Percentiles rank a stretch among this genome's conserved stretches.
These are phyloP conservation scores for Chelonus formosanus DNA, from an alignment of 2,888 invertebrate species.

Conservation along the genomic window DNA sequence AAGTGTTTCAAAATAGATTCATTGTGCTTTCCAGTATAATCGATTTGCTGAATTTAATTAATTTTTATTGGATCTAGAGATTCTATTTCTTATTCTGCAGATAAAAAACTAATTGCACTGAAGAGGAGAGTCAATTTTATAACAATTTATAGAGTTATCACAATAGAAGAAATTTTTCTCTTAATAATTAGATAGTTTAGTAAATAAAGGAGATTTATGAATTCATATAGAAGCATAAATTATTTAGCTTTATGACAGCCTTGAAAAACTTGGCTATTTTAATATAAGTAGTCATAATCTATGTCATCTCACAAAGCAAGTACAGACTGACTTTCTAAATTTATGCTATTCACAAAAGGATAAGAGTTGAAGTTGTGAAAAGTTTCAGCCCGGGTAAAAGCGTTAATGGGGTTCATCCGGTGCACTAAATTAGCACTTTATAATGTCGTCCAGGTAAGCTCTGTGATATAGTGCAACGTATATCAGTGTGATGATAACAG, in stretches of 20 bases:
- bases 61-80: no score
- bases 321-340: slow-evolving; percentile 14
- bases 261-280: background rate
- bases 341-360: slow-evolving; percentile 23
- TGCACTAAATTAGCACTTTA: slow-evolving; percentile 37
- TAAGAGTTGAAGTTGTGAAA: slow-evolving; percentile 26
- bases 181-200: no score
- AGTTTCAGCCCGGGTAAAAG: slow-evolving; percentile 34
- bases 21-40: no score
- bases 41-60: no score
- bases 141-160: no score
- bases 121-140: no score
- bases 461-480: slow-evolving; percentile 27
- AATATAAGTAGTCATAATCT: slow-evolving; percentile 7
- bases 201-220: no score
- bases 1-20: no score
- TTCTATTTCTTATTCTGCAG: no score
- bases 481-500: slow-evolving; percentile 20
- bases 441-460: slow-evolving; percentile 34
- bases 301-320: slow-evolving; percentile 5
- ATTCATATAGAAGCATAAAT: no score
- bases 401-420: slow-evolving; percentile 36
- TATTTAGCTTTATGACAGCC: background rate
- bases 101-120: no score
- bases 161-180: no score